Conservation (phyloP, 2,797 vertebrate species). For the Gobionotothen gibberifrons region DNA sequence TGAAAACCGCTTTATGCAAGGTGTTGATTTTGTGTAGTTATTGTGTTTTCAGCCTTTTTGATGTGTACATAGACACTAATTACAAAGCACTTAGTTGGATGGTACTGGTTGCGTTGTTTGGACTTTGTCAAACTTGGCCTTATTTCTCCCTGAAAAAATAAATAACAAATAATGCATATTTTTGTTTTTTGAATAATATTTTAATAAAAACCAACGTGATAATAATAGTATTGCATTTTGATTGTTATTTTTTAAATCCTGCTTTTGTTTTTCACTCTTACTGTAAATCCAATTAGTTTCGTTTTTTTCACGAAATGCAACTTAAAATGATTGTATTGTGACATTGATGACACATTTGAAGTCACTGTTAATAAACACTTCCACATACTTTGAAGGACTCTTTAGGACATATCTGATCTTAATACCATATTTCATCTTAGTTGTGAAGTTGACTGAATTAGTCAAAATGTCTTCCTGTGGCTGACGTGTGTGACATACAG, state of each 20-base stretch:
- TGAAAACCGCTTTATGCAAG: neutral
- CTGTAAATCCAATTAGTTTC: neutral
- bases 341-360: neutral
- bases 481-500: too few relatives aligned
- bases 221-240: neutral
- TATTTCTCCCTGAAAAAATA: neutral
- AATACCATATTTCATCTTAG: neutral
- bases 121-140: neutral
- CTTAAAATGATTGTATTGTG: neutral
- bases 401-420: neutral
- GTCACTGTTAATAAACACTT: too few relatives aligned
- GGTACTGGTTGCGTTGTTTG: too few relatives aligned
- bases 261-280: neutral
- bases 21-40: neutral
- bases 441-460: neutral
- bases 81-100: neutral
- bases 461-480: neutral
- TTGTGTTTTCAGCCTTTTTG: neutral
- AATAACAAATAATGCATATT: neutral
- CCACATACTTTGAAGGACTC: too few relatives aligned
- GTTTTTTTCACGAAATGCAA: neutral
- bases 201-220: neutral
- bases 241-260: neutral
- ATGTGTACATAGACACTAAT: neutral
- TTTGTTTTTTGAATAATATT: neutral